phyloP scores from a whole-genome alignment of 2,797 vertebrate genomes.

The Antennarius maculatus region DNA sequence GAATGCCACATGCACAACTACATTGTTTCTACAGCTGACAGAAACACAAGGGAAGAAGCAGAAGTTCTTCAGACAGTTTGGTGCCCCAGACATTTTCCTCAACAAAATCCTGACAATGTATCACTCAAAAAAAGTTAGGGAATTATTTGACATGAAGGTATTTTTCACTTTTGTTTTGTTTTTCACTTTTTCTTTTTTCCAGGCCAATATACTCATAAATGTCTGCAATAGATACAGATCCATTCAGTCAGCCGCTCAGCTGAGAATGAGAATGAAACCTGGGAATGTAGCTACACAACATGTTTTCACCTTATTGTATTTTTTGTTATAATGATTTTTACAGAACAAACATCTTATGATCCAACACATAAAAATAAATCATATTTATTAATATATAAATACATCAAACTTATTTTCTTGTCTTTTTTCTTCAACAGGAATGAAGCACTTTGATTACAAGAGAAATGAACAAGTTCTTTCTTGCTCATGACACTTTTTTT shows the following conservation, averaged over 20 bases:
- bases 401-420: too few species aligned
- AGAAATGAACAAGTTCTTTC: too few species aligned
- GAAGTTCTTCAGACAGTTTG: neutral
- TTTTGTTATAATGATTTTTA: neutral
- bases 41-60: neutral
- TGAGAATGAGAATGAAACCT: neutral
- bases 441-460: too few species aligned
- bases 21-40: conserved; percentile 2
- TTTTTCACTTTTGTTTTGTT: too few species aligned
- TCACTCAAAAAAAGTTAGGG: neutral
- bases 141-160: neutral
- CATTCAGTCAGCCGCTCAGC: neutral
- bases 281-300: too few species aligned
- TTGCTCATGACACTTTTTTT: neutral
- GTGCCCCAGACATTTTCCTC: neutral
- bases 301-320: too few species aligned
- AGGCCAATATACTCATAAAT: too few species aligned
- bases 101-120: neutral
- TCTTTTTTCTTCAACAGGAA: too few species aligned
- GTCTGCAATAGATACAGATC: neutral
- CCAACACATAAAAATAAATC: too few species aligned
- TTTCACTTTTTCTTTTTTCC: neutral
- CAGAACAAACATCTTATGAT: too few species aligned
- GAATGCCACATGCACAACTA: neutral
- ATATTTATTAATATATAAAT: too few species aligned